phyloP scores from a whole-genome alignment of 2,113 vertebrate species.

The Holacanthus passer region DNA sequence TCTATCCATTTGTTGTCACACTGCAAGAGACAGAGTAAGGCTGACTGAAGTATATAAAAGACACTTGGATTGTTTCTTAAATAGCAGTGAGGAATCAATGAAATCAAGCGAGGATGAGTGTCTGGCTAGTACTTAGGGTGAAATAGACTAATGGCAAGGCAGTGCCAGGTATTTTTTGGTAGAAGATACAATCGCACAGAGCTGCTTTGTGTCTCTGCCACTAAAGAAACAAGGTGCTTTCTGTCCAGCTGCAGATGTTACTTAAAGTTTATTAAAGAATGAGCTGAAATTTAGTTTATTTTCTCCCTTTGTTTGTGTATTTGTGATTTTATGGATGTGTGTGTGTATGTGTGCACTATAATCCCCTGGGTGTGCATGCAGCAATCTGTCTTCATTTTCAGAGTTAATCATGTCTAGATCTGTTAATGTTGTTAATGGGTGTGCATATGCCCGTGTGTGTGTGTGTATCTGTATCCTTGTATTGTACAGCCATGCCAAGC shows the following conservation, averaged over 20 bases:
- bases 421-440: slow-evolving; percentile 39
- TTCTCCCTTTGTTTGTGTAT: slow-evolving; percentile 31
- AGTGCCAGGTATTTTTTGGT: slow-evolving; percentile 52
- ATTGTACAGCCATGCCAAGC: slow-evolving; percentile 54
- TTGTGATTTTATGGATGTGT: slow-evolving; percentile 1
- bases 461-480: slow-evolving; percentile 2
- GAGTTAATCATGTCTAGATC: slow-evolving; percentile 41
- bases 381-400: slow-evolving; percentile 32
- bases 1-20: slow-evolving; percentile 3
- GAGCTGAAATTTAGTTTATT: slow-evolving; percentile 25
- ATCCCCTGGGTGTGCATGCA: slow-evolving; percentile 20
- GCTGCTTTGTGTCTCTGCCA: slow-evolving; percentile 48
- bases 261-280: slow-evolving; percentile 26
- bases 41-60: not conserved
- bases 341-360: slow-evolving; percentile 3
- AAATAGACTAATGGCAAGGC: slow-evolving; percentile 32
- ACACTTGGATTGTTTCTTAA: not conserved
- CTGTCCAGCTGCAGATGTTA: slow-evolving; percentile 32
- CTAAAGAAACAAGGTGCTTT: slow-evolving; percentile 39
- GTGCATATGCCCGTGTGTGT: slow-evolving; percentile 8
- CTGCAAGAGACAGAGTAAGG: not conserved
- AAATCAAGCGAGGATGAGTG: not conserved
- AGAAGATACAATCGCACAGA: slow-evolving; percentile 39
- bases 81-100: slow-evolving; percentile 11
- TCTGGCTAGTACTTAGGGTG: not conserved